Evolutionary conservation across 2,113 vertebrate genomes (phyloP), one percentile per base, ranked within the genome.

Genomic region (Sinosuthora webbiana): DNA sequence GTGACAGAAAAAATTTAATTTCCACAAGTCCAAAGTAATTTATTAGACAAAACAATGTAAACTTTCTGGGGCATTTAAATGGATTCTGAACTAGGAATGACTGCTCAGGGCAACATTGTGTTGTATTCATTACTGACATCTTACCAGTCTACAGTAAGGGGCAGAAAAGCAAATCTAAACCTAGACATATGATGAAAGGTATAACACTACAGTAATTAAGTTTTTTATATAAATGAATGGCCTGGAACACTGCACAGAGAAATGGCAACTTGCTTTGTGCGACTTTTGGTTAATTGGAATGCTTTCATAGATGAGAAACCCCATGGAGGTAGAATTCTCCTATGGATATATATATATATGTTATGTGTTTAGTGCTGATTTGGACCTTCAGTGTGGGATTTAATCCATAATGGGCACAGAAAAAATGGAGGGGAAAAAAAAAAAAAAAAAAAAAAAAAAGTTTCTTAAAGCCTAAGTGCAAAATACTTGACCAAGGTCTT

Each of bases 381-480:
- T 62, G 41, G 24, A 80, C 7, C 10, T 69, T 68, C 10, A n/a
- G 11, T 28, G 17, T 56, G 13, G n/a, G 9, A 56, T 76, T 88
- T 86, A 76, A 64, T 50, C 16, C 14, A 52, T 16, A 60, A 53
- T 2, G 2, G 15, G 4, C 7, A 42, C 20, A 77, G 39, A 95
- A 53, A 1, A 41, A 16, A n/a, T 5, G 0, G 3, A 1, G 3
- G 0, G 22, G 2, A 4, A 13, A 25, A 12, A 68, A 41, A 53
- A 50, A 50, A 49, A 49, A 19, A 31, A 53, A 53, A 65, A 44
- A 25, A 27, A 21, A 9, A 28, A 4, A 2, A 4, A 15, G 4
- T 47, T 94, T 76, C 27, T 57, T 68, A 28, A 73, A 57, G 22
- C 7, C 8, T 27, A 59, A 9, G 11, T 50, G 6, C 10, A 33